Evolutionary conservation across 2,113 vertebrate species (phyloP).

Genomic region (Phyllopteryx taeniolatus): DNA sequence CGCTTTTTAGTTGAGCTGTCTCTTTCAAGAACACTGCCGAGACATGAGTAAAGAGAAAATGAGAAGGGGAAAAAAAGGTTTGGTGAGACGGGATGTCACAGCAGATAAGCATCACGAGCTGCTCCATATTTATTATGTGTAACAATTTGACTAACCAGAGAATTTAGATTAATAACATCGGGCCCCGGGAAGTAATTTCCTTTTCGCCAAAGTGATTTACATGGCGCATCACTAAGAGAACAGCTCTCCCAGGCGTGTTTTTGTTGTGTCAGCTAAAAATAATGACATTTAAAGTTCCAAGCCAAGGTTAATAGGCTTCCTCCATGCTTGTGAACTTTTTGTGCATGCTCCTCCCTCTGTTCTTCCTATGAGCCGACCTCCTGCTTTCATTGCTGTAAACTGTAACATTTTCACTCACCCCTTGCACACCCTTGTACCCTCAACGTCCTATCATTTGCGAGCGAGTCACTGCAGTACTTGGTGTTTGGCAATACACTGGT

Average conservation of each 20-base stretch:
- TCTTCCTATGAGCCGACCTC: conserved; percentile 50
- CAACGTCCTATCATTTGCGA: conserved; percentile 21
- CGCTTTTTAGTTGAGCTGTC: conserved; percentile 76
- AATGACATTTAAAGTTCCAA: conserved; percentile 97
- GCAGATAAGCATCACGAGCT: conserved; percentile 80
- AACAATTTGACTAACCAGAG: conserved; percentile 92
- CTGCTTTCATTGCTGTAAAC: conserved; percentile 52
- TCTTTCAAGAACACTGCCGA: conserved; percentile 69
- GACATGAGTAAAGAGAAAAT: conserved; percentile 63
- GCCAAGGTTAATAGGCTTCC: conserved; percentile 95
- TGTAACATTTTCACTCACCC: conserved; percentile 28
- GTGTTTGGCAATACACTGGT: too few species aligned
- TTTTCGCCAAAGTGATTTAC: conserved; percentile 95
- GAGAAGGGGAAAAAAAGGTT: conserved; percentile 52
- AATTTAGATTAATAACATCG: conserved; percentile 98
- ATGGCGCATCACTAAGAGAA: conserved; percentile 86
- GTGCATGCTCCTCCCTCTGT: conserved; percentile 50
- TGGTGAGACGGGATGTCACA: conserved; percentile 73
- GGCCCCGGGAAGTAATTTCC: conserved; percentile 96
- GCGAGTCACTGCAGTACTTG: conserved; percentile 7
- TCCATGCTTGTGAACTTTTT: conserved; percentile 74
- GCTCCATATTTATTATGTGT: conserved; percentile 93
- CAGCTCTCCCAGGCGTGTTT: conserved; percentile 78
- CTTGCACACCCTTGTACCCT: conserved; percentile 13
- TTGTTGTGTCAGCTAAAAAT: conserved; percentile 90